Conservation (phyloP, 1,140 invertebrate genomes). For the Aporrectodea caliginosa region DNA sequence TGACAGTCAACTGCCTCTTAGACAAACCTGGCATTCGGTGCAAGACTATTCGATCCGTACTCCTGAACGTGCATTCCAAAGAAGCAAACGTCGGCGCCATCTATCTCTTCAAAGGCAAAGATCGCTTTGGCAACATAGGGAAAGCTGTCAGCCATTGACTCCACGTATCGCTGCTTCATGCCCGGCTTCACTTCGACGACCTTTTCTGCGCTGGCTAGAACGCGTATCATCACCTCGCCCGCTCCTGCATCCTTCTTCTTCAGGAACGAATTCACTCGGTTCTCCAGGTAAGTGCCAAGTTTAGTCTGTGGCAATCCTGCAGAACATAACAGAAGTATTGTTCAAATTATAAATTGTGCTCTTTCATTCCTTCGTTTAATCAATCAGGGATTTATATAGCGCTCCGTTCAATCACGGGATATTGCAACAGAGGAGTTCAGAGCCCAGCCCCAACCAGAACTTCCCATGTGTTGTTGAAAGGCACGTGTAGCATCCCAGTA, state of each 20-base stretch:
- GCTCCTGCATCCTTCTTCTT: slow-evolving; percentile 91
- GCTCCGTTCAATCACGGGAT: neutral
- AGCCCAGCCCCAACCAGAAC: neutral
- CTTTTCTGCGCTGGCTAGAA: slow-evolving; percentile 95
- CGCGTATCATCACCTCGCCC: slow-evolving; percentile 94
- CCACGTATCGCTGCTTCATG: slow-evolving; percentile 73
- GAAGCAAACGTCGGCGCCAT: slow-evolving; percentile 97
- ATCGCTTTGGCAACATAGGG: slow-evolving; percentile 96
- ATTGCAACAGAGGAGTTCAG: neutral
- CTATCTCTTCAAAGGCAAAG: slow-evolving; percentile 99
- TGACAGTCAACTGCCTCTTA: too few species aligned
- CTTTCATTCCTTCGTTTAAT: too few species aligned
- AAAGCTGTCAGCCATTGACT: slow-evolving; percentile 74
- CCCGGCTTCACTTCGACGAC: slow-evolving; percentile 96
- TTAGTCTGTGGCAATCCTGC: slow-evolving; percentile 81
- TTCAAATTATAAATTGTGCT: too few species aligned
- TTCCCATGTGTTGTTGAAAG: too few species aligned
- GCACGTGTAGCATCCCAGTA: too few species aligned
- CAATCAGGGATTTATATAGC: neutral
- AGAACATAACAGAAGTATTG: too few species aligned
- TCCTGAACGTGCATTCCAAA: too few species aligned
- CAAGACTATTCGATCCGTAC: slow-evolving; percentile 92
- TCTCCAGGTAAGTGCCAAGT: slow-evolving; percentile 93
- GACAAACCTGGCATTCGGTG: slow-evolving; percentile 74
- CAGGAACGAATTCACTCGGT: slow-evolving; percentile 93